Evolutionary conservation across 2,797 vertebrate species (phyloP), one percentile per base, ranked within the genome.

Genomic region (Tenualosa ilisha): DNA sequence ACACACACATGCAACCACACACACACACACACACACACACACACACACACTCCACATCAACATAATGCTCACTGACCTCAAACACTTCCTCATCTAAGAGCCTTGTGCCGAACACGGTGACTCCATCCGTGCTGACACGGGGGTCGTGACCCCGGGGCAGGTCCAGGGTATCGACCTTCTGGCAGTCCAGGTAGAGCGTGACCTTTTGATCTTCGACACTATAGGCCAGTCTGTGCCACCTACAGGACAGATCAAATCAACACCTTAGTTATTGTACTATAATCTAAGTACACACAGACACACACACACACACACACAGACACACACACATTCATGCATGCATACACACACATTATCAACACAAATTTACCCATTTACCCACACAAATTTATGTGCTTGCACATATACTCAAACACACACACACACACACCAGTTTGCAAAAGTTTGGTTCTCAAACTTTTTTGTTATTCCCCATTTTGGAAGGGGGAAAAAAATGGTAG

Each of bases 161-260:
- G 81, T 95, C 93, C 75, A 97, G 96, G 12, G 96, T 98, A 81
- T 94, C 91, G 88, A 96, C 94, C 94, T 97, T 97, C 86, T 94
- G 94, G 89, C 98, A 99, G 94, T 99, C 98, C 88, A 99, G 91
- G 89, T 97, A 94, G 87, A 99, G 92, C 0, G 97, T 98, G 91
- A 98, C 96, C 0, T 96, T 96, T 87, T 97, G 97, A 89, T 95
- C 97, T 86, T 97, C 94, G 83, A 99, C 93, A 0, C 98, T 98
- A 94, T 99, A 96, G 0, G 97, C 98, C 26, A 99, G 89, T n/a
- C 98, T 92, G 92, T 99, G 98, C 98, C 98, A 99, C 94, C 98
- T 99, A 22, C 1, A 59, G 85, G 3, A 89, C 46, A 84, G 43
- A 13, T 82, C 43, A 84, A 65, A 59, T 84, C 65, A 85, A 50